These are phyloP conservation scores for Penelope pileata DNA, from an alignment of 2,113 vertebrate species.

Conservation along the genomic window DNA sequence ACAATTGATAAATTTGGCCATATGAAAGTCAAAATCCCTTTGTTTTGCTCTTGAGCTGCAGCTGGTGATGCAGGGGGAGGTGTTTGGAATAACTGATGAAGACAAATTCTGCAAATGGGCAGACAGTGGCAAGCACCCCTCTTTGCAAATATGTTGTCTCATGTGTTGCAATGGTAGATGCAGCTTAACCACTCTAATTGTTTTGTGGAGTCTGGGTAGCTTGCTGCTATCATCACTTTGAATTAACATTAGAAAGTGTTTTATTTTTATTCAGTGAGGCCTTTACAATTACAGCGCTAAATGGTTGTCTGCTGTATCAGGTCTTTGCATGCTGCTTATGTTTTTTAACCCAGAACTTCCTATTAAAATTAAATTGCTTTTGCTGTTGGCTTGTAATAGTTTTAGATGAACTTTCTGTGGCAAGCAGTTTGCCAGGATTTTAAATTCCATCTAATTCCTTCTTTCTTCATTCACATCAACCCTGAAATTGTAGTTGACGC, in stretches of 20 bases:
- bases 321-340: neutral
- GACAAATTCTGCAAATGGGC: neutral
- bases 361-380: constrained; percentile 1
- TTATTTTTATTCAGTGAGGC: neutral
- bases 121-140: neutral
- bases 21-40: neutral
- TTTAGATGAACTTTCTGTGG: neutral
- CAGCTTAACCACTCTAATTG: neutral
- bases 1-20: neutral
- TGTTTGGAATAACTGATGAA: neutral
- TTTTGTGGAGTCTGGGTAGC: accelerated
- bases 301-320: neutral
- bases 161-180: neutral
- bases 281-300: neutral
- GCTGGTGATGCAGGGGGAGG: neutral
- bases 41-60: neutral
- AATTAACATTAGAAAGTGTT: neutral
- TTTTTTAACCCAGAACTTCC: neutral
- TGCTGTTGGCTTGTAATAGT: neutral
- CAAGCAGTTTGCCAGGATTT: neutral
- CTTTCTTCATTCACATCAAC: neutral
- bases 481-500: neutral
- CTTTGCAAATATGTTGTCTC: neutral
- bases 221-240: neutral
- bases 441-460: neutral